Conservation (phyloP, 2,888 invertebrate species). For the Aspidiotus rigidus region DNA sequence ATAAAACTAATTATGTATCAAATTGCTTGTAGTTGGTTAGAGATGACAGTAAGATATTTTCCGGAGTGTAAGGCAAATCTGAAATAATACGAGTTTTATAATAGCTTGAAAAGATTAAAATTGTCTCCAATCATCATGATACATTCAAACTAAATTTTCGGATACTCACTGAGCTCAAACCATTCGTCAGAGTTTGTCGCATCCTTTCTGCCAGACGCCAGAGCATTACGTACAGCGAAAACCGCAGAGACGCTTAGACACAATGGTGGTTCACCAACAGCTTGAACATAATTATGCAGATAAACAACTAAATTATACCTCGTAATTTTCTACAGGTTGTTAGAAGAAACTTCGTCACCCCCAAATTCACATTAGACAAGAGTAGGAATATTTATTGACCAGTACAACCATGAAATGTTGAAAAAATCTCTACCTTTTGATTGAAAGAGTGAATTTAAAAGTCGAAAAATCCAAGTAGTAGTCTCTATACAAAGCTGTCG, state of each 20-base stretch:
- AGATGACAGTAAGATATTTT: constrained; percentile 15
- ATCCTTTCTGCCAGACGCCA: constrained; percentile 66
- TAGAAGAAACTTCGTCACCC: constrained; percentile 1
- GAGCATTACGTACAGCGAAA: constrained; percentile 83
- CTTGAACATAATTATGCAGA: constrained; percentile 48
- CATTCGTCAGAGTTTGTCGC: constrained; percentile 48
- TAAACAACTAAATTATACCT: no score
- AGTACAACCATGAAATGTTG: background rate
- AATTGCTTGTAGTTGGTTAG: constrained; percentile 6
- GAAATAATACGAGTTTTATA: background rate
- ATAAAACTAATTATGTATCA: background rate
- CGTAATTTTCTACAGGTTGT: no score
- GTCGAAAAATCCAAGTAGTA: no score
- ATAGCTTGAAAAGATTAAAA: background rate
- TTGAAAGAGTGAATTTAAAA: no score
- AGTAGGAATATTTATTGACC: background rate
- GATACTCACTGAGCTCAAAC: constrained; percentile 25
- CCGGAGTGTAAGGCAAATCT: constrained; percentile 19
- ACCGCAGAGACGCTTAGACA: constrained; percentile 79
- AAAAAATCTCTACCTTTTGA: no score
- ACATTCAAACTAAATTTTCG: background rate
- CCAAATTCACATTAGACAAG: no score
- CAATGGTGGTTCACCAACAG: constrained; percentile 90
- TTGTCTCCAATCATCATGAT: background rate
- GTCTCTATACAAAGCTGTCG: no score